Conservation (phyloP, 2,888 invertebrate species). For the Penaeus monodon region DNA sequence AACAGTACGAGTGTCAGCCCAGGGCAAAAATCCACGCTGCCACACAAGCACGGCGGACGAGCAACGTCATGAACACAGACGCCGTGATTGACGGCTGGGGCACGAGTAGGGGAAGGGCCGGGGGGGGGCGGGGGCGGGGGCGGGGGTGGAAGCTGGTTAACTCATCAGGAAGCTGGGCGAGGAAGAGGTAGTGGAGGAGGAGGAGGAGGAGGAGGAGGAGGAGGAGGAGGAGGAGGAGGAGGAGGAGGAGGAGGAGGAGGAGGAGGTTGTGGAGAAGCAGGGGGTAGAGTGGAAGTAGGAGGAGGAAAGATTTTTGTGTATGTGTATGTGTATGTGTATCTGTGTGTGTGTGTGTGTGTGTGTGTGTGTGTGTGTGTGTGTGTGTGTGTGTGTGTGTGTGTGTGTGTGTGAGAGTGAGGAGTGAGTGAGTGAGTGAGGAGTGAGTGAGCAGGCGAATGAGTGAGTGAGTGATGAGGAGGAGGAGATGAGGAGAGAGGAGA, state of each 20-base stretch:
- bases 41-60: too few species aligned
- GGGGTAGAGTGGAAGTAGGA: not conserved
- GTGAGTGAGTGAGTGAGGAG: not conserved
- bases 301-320: not conserved
- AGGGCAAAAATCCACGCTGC: too few species aligned
- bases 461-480: not conserved
- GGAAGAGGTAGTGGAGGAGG: conserved; percentile 7
- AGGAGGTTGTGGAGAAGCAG: not conserved
- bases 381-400: conserved; percentile 12
- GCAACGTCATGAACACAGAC: not conserved
- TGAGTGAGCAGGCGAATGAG: not conserved
- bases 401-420: not conserved
- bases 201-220: conserved; percentile 21
- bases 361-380: conserved; percentile 1
- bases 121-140: not conserved
- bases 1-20: too few species aligned
- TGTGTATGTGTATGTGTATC: not conserved
- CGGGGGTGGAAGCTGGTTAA: not conserved
- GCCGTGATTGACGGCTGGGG: conserved; percentile 7
- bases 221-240: conserved; percentile 8
- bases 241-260: not conserved
- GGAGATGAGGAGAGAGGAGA: not conserved
- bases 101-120: not conserved
- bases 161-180: not conserved
- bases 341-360: not conserved